Conservation (phyloP, 1,140 invertebrate genomes). For the Heterodera carotae region DNA sequence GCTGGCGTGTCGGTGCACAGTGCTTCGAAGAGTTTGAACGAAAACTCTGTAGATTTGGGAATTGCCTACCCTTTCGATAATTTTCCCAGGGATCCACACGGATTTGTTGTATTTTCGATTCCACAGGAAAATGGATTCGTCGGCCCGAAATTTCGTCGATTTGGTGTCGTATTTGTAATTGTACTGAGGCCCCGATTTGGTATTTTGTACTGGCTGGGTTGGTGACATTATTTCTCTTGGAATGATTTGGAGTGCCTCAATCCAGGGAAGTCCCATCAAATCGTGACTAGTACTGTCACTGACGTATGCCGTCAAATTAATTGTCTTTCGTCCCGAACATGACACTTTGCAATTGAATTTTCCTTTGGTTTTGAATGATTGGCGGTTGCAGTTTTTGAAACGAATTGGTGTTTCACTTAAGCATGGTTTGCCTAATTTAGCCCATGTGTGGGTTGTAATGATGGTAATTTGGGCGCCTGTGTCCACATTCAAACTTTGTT, state of each 20-base stretch:
- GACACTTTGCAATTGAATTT: too few species aligned
- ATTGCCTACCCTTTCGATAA: neutral
- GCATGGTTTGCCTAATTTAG: too few species aligned
- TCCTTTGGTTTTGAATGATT: too few species aligned
- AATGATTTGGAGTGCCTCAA: slow-evolving; percentile 3
- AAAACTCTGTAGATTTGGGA: neutral
- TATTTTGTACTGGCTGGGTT: neutral
- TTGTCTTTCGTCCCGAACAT: neutral
- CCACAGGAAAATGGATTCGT: neutral
- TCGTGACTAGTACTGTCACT: neutral
- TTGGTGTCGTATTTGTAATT: neutral
- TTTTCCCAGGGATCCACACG: neutral
- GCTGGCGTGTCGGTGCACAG: slow-evolving; percentile 7
- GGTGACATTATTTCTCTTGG: slow-evolving; percentile 1
- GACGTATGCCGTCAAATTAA: neutral
- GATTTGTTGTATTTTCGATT: neutral
- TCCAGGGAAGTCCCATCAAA: slow-evolving; percentile 9
- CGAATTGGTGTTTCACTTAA: too few species aligned
- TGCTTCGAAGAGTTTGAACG: neutral
- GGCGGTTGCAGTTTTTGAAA: too few species aligned
- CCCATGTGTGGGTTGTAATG: too few species aligned
- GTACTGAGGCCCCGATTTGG: neutral
- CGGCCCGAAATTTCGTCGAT: neutral
- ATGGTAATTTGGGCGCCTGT: too few species aligned
- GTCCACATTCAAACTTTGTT: too few species aligned